Conservation (phyloP, 2,888 invertebrate species). For the Andrena bucephala region DNA sequence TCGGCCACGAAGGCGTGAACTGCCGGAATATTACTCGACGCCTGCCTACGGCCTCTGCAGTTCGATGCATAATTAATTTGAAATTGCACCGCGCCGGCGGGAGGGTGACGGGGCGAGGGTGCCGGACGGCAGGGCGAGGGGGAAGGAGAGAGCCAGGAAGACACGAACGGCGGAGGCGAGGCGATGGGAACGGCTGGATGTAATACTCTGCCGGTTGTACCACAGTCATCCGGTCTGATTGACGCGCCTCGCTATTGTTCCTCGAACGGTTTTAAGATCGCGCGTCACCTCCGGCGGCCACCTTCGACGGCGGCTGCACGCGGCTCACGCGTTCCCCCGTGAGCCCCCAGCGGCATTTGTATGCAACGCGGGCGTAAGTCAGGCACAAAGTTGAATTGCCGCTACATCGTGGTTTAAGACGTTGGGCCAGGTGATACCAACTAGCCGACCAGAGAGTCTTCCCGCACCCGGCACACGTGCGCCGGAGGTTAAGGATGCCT, state of each 20-base stretch:
- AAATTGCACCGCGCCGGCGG: constrained; percentile 63
- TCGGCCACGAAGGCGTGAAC: constrained; percentile 76
- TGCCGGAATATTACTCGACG: constrained; percentile 77
- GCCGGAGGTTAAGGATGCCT: constrained; percentile 59
- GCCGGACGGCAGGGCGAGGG: constrained; percentile 25
- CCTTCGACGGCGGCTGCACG: constrained; percentile 36
- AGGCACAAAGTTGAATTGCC: constrained; percentile 76
- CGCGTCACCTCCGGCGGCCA: constrained; percentile 15
- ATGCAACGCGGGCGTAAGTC: constrained; percentile 71
- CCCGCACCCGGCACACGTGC: constrained; percentile 70
- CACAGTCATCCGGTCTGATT: constrained; percentile 58
- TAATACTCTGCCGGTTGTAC: constrained; percentile 39
- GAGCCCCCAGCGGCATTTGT: constrained; percentile 66
- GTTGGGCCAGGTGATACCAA: constrained; percentile 72
- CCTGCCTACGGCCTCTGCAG: constrained; percentile 63
- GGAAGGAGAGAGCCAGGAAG: constrained; percentile 24
- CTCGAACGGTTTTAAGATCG: constrained; percentile 61
- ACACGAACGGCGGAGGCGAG: neutral
- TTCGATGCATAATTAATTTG: constrained; percentile 74
- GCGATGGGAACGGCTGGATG: constrained; percentile 21
- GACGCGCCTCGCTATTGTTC: constrained; percentile 58
- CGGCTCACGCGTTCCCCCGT: constrained; percentile 61
- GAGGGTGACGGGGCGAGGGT: constrained; percentile 23
- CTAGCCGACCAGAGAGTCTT: constrained; percentile 56
- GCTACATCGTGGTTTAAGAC: constrained; percentile 69